Evolutionary conservation across 2,888 invertebrate genomes (phyloP).

Genomic region (Octonoba sinensis): DNA sequence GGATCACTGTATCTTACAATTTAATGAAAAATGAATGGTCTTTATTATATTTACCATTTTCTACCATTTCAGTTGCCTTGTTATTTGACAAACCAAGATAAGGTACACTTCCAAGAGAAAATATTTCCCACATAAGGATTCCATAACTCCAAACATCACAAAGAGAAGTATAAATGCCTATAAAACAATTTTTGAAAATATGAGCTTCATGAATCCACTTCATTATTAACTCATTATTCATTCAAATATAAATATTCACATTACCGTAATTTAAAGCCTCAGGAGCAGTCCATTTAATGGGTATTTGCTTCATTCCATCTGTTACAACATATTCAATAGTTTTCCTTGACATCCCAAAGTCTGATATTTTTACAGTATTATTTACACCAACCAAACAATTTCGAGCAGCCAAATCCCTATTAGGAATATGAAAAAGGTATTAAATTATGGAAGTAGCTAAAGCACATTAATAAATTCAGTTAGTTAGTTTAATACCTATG

Average conservation of each 20-base stretch:
- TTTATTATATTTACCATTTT: conserved; percentile 78
- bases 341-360: conserved; percentile 97
- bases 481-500: conserved; percentile 75
- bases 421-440: conserved; percentile 1
- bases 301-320: conserved; percentile 94
- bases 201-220: background rate
- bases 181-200: conserved; percentile 42
- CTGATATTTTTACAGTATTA: conserved; percentile 93
- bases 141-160: conserved; percentile 99
- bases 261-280: conserved; percentile 93
- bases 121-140: conserved; percentile 96
- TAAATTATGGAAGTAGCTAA: background rate
- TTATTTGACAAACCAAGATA: conserved; percentile 95
- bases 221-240: background rate
- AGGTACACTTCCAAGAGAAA: conserved; percentile 91
- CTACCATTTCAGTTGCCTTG: conserved; percentile 92
- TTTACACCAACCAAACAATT: conserved; percentile 89
- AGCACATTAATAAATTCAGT: background rate
- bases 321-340: conserved; percentile 97
- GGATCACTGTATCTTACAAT: too few species aligned
- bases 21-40: too few species aligned
- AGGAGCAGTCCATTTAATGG: conserved; percentile 98
- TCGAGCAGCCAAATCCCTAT: conserved; percentile 89
- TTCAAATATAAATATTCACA: background rate
- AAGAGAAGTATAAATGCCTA: conserved; percentile 91